Conservation (phyloP, 1,140 invertebrate genomes). For the Druon quercuslanigerum region DNA sequence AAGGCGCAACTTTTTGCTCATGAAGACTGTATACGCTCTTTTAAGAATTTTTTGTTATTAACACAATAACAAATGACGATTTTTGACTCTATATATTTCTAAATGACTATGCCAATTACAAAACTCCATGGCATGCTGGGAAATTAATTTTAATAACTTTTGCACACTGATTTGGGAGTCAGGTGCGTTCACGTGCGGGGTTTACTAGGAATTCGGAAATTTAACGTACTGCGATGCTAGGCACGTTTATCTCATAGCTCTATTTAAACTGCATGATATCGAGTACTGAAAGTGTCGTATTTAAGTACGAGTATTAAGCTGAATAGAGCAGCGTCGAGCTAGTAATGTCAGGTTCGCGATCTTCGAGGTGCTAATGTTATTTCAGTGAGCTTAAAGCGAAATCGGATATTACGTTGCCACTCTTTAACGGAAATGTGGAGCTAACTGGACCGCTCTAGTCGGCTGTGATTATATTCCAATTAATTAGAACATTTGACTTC, state of each 20-base stretch:
- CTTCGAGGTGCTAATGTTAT: conserved; percentile 43
- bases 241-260: conserved; percentile 56
- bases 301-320: conserved; percentile 28
- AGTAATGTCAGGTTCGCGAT: conserved; percentile 53
- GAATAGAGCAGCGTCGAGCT: not conserved
- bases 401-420: conserved; percentile 48
- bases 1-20: too few relatives aligned
- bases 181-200: not conserved
- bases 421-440: not conserved
- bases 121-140: too few relatives aligned
- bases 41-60: too few relatives aligned
- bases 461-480: conserved; percentile 16
- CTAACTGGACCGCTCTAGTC: conserved; percentile 7
- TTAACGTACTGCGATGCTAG: conserved; percentile 53
- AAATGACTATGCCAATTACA: too few relatives aligned
- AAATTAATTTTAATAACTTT: not conserved
- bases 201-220: conserved; percentile 24
- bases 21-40: too few relatives aligned
- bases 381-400: conserved; percentile 50
- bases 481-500: conserved; percentile 6
- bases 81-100: too few relatives aligned
- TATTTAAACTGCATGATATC: conserved; percentile 57
- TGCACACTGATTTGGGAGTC: not conserved
- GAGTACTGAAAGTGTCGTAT: conserved; percentile 48
- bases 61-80: too few relatives aligned